These are phyloP conservation scores for Calidris pugnax DNA, from an alignment of 2,113 vertebrate species.

Conservation along the genomic window DNA sequence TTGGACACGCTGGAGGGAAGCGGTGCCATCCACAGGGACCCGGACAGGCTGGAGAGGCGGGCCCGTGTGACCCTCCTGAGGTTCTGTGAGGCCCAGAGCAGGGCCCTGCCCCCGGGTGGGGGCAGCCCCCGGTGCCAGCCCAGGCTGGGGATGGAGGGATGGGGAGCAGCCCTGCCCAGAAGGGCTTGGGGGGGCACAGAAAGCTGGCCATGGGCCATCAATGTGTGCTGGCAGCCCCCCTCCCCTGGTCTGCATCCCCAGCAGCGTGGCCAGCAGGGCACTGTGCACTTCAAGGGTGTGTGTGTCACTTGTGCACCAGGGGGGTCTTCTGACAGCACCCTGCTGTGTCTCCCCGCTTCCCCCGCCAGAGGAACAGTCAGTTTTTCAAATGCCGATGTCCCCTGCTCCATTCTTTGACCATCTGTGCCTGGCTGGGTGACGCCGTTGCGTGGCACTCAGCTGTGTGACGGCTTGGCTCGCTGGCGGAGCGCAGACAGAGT, in stretches of 20 bases:
- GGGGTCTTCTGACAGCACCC: neutral
- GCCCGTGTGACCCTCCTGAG: no score
- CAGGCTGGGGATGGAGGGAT: neutral
- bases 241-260: neutral
- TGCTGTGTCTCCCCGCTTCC: neutral
- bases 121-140: no score
- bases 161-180: neutral
- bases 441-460: rapidly evolving
- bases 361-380: neutral
- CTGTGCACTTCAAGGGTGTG: neutral
- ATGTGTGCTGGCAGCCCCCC: no score
- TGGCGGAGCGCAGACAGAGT: neutral
- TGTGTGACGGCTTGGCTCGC: rapidly evolving
- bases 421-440: neutral
- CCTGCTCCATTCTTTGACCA: neutral
- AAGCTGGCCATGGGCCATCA: no score
- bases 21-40: neutral
- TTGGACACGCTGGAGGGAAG: no score
- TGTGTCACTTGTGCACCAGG: neutral
- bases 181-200: no score
- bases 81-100: no score
- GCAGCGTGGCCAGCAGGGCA: neutral
- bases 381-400: neutral
- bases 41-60: no score
- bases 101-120: no score